Evolutionary conservation across 92 coral and sea anemone genomes (phyloP), one percentile per base, ranked within the genome.

Genomic region (Ricordea florida): DNA sequence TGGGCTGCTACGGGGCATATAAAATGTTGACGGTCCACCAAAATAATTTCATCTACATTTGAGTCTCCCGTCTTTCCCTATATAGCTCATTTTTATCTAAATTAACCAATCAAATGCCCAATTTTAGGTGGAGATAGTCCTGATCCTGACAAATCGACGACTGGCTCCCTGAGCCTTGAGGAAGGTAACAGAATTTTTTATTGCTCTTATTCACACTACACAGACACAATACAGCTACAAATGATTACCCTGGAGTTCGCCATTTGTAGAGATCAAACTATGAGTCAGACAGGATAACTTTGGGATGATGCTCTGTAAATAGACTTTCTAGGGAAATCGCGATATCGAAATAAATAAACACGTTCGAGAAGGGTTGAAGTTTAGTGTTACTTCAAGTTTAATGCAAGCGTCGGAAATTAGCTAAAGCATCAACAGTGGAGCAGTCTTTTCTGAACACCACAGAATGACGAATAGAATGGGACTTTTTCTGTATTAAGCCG

Each of bases 111-210:
- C 32, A 53, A 26, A n/a, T 63, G 3, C 29, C 44, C 8, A 28
- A 22, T 49, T 66, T 48, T 31, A 70, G 77, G 77, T 37, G 65
- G 64, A 51, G 77, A 70, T 41, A 50, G 56, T 65, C 48, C 77
- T 10, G 77, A 70, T 22, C 77, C 53, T 27, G 66, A 55, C 32
- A 56, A 57, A 28, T 38, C 56, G 1, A 27, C 42, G 65, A 53
- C 77, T 17, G 77, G 52, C 2, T 55, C 77, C 21, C 65, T 56
- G 77, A n/a, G 77, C 65, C 66, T 70, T 28, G 77, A 41, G 21
- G 77, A 70, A 70, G 77, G 77, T 70, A 55, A 70, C 41, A 55
- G n/a, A 27, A 34, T 55, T 27, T 47, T 32, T 35, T 70, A 57
- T 27, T 53, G 29, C 27, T 55, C 46, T 43, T 16, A 20, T 16